Base-by-base conservation (phyloP, 1,140 invertebrate species). In the Lordiphosa mommai region DNA sequence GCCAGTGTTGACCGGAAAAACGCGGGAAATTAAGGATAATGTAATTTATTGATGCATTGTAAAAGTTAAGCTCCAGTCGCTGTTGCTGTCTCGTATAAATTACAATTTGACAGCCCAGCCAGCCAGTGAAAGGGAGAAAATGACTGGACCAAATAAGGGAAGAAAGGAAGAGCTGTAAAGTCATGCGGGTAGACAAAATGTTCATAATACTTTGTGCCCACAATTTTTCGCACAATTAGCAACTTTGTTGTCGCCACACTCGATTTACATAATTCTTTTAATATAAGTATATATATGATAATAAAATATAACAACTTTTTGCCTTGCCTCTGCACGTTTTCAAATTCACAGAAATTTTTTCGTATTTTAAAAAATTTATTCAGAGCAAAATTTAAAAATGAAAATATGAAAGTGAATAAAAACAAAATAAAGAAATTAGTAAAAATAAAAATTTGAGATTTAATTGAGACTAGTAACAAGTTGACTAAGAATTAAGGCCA, bases 21-120 rank as follows among this genome's bases (percentile, higher is more conserved):
- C 74, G 74, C 74, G 74, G 74, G 76, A 79, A 79, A 79, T 79
- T 79, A 79, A 79, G 74, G 74, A 79, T 79, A 79, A 79, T 79
- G 74, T 79, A 79, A 79, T 79, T 79, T 79, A 79, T 79, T 79
- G 74, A 80, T 79, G 65, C 70, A 79, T 80, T 79, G 74, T 79
- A 82, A 79, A 74, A 79, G 74, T 79, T 80, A 79, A 79, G 74
- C 74, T 80, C 47, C 64, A 64, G 74, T 57, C 51, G 56, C 59
- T 50, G 36, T 55, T 55, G 49, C 50, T 55, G 47, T 63, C 72
- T 72, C 67, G 56, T 80, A 79, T 79, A 79, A 79, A 79, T 79
- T 82, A 82, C 74, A 80, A 66, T 79, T 79, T 79, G 74, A 70
- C 74, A 66, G 20, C 20, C 20, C 20, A 23, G 6, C 20, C 20